These are phyloP conservation scores for Xylophagus ater DNA, from an alignment of 2,888 invertebrate genomes.

Conservation along the genomic window DNA sequence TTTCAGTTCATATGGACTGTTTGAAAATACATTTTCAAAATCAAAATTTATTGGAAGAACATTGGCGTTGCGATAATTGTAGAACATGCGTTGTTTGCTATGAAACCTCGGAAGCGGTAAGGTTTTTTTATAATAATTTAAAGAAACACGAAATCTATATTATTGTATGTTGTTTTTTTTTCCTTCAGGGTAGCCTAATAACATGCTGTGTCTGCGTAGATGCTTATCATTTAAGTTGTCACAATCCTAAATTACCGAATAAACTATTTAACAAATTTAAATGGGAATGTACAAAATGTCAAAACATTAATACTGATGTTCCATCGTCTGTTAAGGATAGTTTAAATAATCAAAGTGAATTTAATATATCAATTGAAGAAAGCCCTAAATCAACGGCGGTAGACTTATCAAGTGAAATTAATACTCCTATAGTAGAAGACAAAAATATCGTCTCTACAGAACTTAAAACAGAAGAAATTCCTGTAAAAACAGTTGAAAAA, in stretches of 20 bases:
- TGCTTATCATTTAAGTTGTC: constrained; percentile 73
- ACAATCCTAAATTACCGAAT: constrained; percentile 54
- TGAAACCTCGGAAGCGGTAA: constrained; percentile 63
- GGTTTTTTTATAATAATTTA: constrained; percentile 22
- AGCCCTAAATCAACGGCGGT: too few relatives aligned
- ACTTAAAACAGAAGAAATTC: neutral
- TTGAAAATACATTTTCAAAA: constrained; percentile 56
- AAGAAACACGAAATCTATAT: constrained; percentile 9
- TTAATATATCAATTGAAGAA: too few relatives aligned
- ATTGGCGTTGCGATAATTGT: constrained; percentile 83
- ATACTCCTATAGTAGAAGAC: too few relatives aligned
- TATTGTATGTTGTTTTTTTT: neutral
- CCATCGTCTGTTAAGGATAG: too few relatives aligned
- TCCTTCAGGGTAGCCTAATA: constrained; percentile 53
- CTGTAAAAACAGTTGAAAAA: neutral
- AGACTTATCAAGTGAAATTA: too few relatives aligned
- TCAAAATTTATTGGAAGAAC: constrained; percentile 40
- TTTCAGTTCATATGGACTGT: constrained; percentile 55
- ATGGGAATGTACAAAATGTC: constrained; percentile 64
- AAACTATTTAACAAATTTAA: constrained; percentile 48
- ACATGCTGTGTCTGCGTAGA: constrained; percentile 78
- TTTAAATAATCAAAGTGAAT: too few relatives aligned
- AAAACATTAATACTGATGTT: constrained; percentile 7
- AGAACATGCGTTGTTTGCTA: constrained; percentile 75
- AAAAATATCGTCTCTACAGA: too few relatives aligned